These are phyloP conservation scores for Bradypus variegatus DNA, from an alignment of 2,797 vertebrate genomes.

Conservation along the genomic window DNA sequence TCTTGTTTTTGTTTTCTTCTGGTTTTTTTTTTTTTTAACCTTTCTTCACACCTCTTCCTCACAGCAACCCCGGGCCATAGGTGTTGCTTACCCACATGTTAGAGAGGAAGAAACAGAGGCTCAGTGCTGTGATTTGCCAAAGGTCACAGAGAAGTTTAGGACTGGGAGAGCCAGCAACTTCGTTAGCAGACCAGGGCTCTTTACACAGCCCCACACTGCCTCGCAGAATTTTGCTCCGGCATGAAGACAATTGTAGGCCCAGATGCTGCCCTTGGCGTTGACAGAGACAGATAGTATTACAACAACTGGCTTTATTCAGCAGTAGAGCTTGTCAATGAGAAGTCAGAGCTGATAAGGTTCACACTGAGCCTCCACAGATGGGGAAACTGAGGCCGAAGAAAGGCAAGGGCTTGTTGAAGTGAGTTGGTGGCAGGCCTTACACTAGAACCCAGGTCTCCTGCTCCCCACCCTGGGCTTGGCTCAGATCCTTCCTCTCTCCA, in stretches of 20 bases:
- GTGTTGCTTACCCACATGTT: neutral
- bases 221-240: rapidly evolving
- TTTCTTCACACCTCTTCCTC: neutral
- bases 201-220: neutral
- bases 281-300: neutral
- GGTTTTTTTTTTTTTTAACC: too few species aligned
- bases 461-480: neutral
- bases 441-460: neutral
- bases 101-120: slow-evolving; percentile 34
- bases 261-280: neutral
- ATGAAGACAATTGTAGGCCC: neutral
- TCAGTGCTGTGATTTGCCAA: neutral
- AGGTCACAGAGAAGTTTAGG: neutral
- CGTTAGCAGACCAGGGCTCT: neutral
- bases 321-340: neutral
- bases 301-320: neutral
- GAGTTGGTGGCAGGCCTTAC: neutral
- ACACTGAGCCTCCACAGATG: neutral
- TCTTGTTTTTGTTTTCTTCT: too few species aligned
- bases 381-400: slow-evolving; percentile 25
- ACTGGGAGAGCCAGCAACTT: neutral
- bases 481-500: neutral
- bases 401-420: neutral
- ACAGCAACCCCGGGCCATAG: neutral
- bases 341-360: neutral